These are phyloP conservation scores for Sorex fumeus DNA, from an alignment of 2,113 vertebrate species.

Conservation along the genomic window DNA sequence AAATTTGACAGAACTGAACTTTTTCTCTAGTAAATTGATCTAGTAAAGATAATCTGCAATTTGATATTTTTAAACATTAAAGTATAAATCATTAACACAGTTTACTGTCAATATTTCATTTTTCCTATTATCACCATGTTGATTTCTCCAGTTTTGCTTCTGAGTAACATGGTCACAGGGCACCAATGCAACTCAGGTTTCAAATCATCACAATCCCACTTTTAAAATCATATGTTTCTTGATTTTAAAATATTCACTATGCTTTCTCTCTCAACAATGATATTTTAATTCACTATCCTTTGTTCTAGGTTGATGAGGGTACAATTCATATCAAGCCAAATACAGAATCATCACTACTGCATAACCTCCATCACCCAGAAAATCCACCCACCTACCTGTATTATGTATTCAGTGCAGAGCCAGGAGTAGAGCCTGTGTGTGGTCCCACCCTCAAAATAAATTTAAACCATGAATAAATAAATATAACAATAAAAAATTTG, in stretches of 20 bases:
- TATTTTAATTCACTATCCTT: not conserved
- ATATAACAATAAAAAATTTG: no score
- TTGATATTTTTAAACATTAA: no score
- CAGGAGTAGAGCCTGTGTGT: no score
- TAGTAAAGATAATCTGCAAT: no score
- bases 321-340: not conserved
- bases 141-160: not conserved
- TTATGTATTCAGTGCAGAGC: no score
- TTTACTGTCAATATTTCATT: not conserved
- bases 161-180: not conserved
- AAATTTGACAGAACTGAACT: no score
- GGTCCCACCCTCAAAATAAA: no score
- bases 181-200: not conserved
- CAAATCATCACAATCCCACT: not conserved
- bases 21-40: no score
- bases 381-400: not conserved
- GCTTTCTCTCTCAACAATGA: not conserved
- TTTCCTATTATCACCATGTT: not conserved
- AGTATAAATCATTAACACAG: no score
- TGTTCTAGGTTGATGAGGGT: not conserved
- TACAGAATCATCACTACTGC: not conserved
- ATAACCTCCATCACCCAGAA: not conserved
- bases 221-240: not conserved
- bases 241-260: not conserved
- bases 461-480: no score